These are phyloP conservation scores for Arion vulgaris DNA, from an alignment of 1,140 invertebrate genomes.

Conservation along the genomic window DNA sequence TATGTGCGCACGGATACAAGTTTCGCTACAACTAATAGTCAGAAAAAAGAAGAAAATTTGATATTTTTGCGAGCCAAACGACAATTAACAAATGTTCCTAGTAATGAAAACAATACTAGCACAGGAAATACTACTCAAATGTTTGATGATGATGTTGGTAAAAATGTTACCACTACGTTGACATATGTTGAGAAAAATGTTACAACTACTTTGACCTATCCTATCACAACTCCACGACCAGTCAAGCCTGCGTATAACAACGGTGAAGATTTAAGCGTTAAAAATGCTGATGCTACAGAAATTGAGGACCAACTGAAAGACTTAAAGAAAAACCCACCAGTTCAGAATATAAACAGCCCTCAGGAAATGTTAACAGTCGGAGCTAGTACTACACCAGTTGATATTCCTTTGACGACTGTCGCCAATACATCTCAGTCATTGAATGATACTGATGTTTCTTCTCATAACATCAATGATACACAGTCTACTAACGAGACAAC, in stretches of 20 bases:
- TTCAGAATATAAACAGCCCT: neutral
- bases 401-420: too few species aligned
- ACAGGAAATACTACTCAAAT: neutral
- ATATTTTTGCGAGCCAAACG: neutral
- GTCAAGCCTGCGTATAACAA: slow-evolving; percentile 19
- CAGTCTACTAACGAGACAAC: too few species aligned
- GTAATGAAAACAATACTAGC: neutral
- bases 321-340: neutral
- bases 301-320: neutral
- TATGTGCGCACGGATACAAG: too few species aligned
- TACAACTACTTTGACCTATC: neutral
- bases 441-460: too few species aligned
- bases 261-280: slow-evolving; percentile 34
- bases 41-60: too few species aligned
- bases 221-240: neutral
- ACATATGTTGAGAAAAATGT: neutral
- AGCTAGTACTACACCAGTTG: neutral
- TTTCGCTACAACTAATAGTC: too few species aligned
- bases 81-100: neutral
- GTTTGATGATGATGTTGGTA: neutral
- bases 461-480: neutral
- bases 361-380: neutral
- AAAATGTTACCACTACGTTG: neutral
- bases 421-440: too few species aligned
- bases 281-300: slow-evolving; percentile 31